These are phyloP conservation scores for Larimichthys polyactis DNA, from an alignment of 2,113 vertebrate species.

Conservation along the genomic window DNA sequence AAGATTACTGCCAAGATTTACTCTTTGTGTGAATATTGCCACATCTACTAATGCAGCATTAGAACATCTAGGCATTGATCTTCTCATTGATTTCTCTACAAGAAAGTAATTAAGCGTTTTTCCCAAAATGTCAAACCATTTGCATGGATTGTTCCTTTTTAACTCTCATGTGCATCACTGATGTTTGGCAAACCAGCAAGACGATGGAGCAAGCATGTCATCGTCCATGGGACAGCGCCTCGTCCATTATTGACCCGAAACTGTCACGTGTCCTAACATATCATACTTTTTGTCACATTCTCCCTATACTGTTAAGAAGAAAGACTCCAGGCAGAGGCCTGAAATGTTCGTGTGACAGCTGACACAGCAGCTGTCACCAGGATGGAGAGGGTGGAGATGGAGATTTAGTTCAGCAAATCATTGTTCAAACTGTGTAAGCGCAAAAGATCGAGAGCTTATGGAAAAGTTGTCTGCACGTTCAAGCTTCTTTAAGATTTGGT, in stretches of 20 bases:
- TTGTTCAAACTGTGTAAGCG: not conserved
- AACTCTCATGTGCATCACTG: not conserved
- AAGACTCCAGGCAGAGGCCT: not conserved
- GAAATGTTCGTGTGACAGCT: constrained; percentile 24
- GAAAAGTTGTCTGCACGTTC: not conserved
- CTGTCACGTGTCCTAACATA: constrained; percentile 14
- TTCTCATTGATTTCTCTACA: not conserved
- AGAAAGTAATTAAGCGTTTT: too few relatives aligned
- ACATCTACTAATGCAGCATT: too few relatives aligned
- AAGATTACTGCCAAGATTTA: not conserved
- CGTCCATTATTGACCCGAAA: constrained; percentile 4
- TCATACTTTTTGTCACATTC: not conserved
- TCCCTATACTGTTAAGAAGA: not conserved
- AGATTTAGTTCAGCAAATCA: not conserved
- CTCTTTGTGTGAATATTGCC: not conserved
- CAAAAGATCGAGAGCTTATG: not conserved
- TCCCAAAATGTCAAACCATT: too few relatives aligned
- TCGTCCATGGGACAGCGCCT: constrained; percentile 4
- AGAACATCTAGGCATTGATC: not conserved
- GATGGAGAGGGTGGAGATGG: not conserved
- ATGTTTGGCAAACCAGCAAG: not conserved
- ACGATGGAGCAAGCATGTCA: constrained; percentile 27
- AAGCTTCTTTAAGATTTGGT: too few relatives aligned
- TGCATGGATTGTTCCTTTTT: not conserved
- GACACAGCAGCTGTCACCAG: constrained; percentile 42